Conservation (phyloP, 2,888 invertebrate genomes). For the Apamea anceps region DNA sequence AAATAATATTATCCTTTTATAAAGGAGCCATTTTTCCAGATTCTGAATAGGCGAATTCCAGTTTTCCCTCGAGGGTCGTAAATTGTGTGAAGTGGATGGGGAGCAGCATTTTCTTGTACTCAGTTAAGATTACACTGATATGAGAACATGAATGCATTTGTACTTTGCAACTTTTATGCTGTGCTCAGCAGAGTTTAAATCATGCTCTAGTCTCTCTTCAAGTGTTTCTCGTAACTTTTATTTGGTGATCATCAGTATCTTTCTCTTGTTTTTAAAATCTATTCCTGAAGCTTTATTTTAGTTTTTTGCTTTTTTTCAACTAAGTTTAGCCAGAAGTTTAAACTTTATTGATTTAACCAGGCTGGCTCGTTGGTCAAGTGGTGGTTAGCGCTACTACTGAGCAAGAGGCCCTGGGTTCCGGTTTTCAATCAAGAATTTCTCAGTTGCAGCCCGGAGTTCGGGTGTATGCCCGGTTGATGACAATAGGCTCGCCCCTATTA, state of each 20-base stretch:
- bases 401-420: not conserved
- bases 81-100: constrained; percentile 51
- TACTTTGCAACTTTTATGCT: constrained; percentile 23
- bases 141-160: constrained; percentile 23
- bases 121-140: constrained; percentile 32
- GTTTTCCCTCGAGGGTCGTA: constrained; percentile 42
- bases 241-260: not conserved
- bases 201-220: not conserved
- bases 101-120: constrained; percentile 40
- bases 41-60: constrained; percentile 35
- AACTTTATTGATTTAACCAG: not conserved
- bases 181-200: constrained; percentile 2
- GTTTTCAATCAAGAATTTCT: not conserved
- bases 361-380: not conserved
- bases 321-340: not conserved
- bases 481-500: not conserved
- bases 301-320: not conserved
- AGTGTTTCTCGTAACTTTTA: not conserved
- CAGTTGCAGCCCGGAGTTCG: not conserved
- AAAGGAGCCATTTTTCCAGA: constrained; percentile 27
- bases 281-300: not conserved
- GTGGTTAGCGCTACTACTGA: not conserved
- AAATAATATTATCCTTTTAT: constrained; percentile 30
- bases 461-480: not conserved
- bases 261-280: not conserved